Conservation (phyloP, 2,888 invertebrate species). For the Griposia aprilina region DNA sequence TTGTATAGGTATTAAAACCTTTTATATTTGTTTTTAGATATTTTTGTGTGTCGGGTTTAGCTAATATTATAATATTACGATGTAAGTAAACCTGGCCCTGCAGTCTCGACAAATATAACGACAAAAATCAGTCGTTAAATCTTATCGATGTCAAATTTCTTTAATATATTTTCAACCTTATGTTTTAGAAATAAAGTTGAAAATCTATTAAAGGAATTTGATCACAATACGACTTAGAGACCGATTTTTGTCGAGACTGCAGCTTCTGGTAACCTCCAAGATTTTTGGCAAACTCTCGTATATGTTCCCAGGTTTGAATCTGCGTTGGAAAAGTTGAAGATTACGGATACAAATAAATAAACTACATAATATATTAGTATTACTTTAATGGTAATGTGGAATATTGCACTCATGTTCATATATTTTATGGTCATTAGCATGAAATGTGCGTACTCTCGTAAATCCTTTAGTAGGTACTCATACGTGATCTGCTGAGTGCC, state of each 20-base stretch:
- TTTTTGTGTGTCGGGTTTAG: not conserved
- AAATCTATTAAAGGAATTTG: too few relatives aligned
- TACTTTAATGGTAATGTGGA: not conserved
- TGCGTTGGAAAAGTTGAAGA: not conserved
- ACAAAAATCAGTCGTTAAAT: too few relatives aligned
- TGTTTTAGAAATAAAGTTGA: too few relatives aligned
- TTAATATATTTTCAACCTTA: too few relatives aligned
- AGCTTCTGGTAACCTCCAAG: not conserved
- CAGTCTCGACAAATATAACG: too few relatives aligned
- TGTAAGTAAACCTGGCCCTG: not conserved
- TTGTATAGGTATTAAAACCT: not conserved
- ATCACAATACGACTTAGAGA: too few relatives aligned
- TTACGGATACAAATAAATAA: not conserved
- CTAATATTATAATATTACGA: not conserved
- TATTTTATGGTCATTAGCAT: conserved; percentile 17
- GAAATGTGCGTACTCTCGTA: conserved; percentile 22
- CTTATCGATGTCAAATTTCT: too few relatives aligned
- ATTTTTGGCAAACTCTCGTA: not conserved
- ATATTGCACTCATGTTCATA: conserved; percentile 10
- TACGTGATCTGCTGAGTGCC: conserved; percentile 20
- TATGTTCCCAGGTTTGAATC: conserved; percentile 3
- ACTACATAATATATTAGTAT: not conserved
- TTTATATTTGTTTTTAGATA: not conserved
- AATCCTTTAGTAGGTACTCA: conserved; percentile 20
- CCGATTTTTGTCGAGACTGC: too few relatives aligned